phyloP scores from a whole-genome alignment of 2,797 vertebrate genomes.

The Synanceia verrucosa region DNA sequence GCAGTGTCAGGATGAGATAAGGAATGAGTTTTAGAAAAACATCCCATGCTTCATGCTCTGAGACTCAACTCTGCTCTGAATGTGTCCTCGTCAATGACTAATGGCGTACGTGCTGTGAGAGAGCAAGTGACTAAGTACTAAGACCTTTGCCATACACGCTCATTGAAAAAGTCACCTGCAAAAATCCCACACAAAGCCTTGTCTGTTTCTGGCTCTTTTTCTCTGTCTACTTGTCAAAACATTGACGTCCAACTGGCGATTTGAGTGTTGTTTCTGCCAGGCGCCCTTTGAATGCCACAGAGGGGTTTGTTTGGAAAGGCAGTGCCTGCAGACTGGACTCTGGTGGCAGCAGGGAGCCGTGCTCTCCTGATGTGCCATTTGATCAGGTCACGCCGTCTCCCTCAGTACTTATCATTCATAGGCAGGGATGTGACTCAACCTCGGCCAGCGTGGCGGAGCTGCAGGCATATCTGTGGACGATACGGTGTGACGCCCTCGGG shows the following conservation, averaged over 20 bases:
- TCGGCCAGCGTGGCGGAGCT: slow-evolving; percentile 35
- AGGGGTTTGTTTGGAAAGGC: slow-evolving; percentile 34
- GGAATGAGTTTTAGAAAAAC: slow-evolving; percentile 35
- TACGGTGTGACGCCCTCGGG: slow-evolving; percentile 29
- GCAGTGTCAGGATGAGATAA: slow-evolving; percentile 54
- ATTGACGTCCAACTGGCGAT: slow-evolving; percentile 25
- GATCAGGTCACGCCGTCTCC: slow-evolving; percentile 53
- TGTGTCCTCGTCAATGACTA: slow-evolving; percentile 62
- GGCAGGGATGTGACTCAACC: slow-evolving; percentile 50
- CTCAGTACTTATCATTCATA: slow-evolving; percentile 60
- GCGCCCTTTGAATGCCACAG: slow-evolving; percentile 33
- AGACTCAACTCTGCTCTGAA: slow-evolving; percentile 39
- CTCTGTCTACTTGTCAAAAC: slow-evolving; percentile 6
- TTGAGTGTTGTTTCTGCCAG: slow-evolving; percentile 26
- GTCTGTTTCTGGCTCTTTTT: slow-evolving; percentile 28
- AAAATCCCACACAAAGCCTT: slow-evolving; percentile 37
- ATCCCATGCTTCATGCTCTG: slow-evolving; percentile 38
- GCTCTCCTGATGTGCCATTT: slow-evolving; percentile 53
- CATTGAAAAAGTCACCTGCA: slow-evolving; percentile 53
- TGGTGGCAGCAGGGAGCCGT: slow-evolving; percentile 28
- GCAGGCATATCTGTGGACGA: slow-evolving; percentile 44
- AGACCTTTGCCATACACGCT: slow-evolving; percentile 30
- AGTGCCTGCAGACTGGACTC: slow-evolving; percentile 28
- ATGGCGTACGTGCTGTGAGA: slow-evolving; percentile 43
- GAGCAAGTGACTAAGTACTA: slow-evolving; percentile 58